These are phyloP conservation scores for Pseudois nayaur DNA, from an alignment of 2,113 vertebrate genomes.

Conservation along the genomic window DNA sequence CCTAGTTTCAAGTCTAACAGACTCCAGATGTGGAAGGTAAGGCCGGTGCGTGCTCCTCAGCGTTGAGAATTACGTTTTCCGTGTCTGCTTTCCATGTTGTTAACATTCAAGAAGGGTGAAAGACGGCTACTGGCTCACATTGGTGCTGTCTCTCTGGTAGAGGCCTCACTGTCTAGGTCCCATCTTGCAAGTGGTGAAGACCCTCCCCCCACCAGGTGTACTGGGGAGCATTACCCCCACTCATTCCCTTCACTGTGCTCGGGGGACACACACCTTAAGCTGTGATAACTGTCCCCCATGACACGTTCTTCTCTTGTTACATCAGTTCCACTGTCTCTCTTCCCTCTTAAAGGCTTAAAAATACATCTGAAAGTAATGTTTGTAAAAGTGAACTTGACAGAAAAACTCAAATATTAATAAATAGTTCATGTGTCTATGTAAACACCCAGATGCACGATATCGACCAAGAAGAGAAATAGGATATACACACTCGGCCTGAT, in stretches of 20 bases:
- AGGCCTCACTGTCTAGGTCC: neutral
- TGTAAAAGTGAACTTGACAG: neutral
- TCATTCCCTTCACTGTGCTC: neutral
- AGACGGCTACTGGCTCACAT: neutral
- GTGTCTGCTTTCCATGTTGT: neutral
- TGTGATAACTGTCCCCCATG: neutral
- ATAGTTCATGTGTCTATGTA: neutral
- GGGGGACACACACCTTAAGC: neutral
- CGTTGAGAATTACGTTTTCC: neutral
- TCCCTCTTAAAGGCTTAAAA: neutral
- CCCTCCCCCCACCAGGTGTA: neutral
- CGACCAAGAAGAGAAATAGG: neutral
- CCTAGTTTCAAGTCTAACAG: neutral
- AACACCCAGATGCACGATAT: neutral
- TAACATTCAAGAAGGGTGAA: neutral
- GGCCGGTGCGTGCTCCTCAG: neutral
- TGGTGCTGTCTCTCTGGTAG: neutral
- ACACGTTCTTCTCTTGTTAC: neutral
- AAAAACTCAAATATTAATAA: neutral
- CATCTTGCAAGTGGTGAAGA: neutral
- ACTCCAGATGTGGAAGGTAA: neutral
- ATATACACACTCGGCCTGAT: neutral
- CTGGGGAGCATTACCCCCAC: neutral
- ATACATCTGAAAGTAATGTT: neutral
- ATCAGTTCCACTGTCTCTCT: neutral